Base-by-base conservation (phyloP, 2,888 invertebrate species). In the Aleiodes leptofemur region DNA sequence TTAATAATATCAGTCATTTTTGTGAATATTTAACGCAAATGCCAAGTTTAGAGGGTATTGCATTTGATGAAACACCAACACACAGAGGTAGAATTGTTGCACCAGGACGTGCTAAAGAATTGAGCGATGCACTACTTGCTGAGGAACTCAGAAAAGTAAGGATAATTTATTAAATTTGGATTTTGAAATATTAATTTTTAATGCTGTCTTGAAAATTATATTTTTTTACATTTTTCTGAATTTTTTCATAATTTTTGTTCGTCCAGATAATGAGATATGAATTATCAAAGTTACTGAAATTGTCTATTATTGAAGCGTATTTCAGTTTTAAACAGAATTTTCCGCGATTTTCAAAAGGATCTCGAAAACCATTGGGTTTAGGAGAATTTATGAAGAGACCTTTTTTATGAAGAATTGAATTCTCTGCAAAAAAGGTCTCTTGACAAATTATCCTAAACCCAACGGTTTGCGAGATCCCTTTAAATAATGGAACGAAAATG, bases 1-100 rank as follows among this genome's bases (percentile, higher is more conserved):
- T 96, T 90, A 96, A 95, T 87, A 95, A 96, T 89, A 95, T 96
- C 86, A 94, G 95, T 88, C 94, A 95, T 86, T 96, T 96, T 87
- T 95, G 95, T 89, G 94, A 93, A 83, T 96, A 95, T 88, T 94
- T 96, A 83, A 95, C 94, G 87, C 93, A 94, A 87, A 90, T 95
- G 86, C 96, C 95, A 11, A 93, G 94, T 3, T 89, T 96, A 79
- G 95, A 95, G 85, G 90, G 89, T 8, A 86, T 87, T 43, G 87
- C 88, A 0, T 88, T 88, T 76, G 87, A 87, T 76, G 88, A 88
- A 64, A 84, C 87, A 16, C 86, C 85, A 31, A 86, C 87, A 4
- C 86, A 87, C 64, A 84, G 90, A 73, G 89, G 90, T 66, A 86
- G 90, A n/a, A 88, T 90, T 81, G 92, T 92, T 79, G 91, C 90